A percentile compares a stretch with the other conserved stretches of the same genome.
Evolutionary conservation across 2,888 invertebrate genomes (phyloP).

Genomic region (Pogonocherus hispidulus): DNA sequence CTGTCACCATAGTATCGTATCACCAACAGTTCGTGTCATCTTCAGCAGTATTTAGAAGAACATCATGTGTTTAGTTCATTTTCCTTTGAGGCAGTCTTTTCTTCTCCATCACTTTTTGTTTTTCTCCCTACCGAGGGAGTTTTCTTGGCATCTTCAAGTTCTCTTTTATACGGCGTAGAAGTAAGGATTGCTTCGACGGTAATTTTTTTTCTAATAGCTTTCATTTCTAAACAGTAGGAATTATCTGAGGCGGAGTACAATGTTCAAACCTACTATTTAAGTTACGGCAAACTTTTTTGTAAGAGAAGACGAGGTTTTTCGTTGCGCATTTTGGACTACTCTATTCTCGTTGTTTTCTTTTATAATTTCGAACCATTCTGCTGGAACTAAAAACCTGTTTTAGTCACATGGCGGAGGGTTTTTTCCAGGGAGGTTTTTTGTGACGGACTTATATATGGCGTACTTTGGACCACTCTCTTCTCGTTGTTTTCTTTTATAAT

Average conservation of each 20-base stretch:
- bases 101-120: not conserved
- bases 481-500: not conserved
- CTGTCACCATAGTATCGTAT: constrained; percentile 17
- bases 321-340: no score
- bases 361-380: not conserved
- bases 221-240: not conserved
- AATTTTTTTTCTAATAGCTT: not conserved
- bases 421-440: not conserved
- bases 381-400: no score
- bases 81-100: not conserved
- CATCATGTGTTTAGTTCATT: not conserved
- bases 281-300: constrained; percentile 2
- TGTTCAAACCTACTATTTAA: constrained; percentile 1
- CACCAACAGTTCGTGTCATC: constrained; percentile 24
- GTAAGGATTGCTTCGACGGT: constrained; percentile 32
- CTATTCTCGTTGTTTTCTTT: no score
- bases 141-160: constrained; percentile 1
- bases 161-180: constrained; percentile 13
- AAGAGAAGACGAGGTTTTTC: not conserved
- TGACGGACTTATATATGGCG: not conserved
- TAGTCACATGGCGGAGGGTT: constrained; percentile 3
- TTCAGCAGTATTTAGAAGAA: constrained; percentile 10
- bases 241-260: not conserved
- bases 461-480: constrained; percentile 15
- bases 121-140: constrained; percentile 3